Conservation (phyloP, 2,888 invertebrate species). For the Ichneumon xanthorius region DNA sequence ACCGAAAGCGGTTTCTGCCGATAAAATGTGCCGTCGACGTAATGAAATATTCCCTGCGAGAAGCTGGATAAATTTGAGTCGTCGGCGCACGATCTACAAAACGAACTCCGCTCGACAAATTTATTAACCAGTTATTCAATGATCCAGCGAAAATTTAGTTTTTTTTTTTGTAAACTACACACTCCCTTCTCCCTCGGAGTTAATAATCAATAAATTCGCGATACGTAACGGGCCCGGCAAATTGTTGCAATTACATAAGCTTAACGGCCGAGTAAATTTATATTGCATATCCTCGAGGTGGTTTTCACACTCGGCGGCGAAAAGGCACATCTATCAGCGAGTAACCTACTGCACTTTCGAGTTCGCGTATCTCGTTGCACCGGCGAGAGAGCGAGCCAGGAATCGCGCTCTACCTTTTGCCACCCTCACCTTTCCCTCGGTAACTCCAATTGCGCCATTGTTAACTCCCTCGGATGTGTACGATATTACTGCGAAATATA, state of each 20-base stretch:
- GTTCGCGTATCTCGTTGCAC: conserved; percentile 47
- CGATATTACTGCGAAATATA: conserved; percentile 50
- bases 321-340: conserved; percentile 19
- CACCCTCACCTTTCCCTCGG: conserved; percentile 63
- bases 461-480: conserved; percentile 46
- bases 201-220: conserved; percentile 2
- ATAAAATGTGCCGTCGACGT: too few relatives aligned
- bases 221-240: neutral
- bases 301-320: conserved; percentile 45
- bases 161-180: neutral
- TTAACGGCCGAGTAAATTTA: neutral
- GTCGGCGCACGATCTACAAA: too few relatives aligned
- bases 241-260: neutral
- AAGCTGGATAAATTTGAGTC: too few relatives aligned
- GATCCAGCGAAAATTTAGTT: neutral
- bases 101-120: neutral
- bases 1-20: too few relatives aligned
- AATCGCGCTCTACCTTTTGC: conserved; percentile 53
- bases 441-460: conserved; percentile 59
- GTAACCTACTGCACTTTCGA: conserved; percentile 64
- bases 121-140: neutral
- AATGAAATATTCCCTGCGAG: too few relatives aligned
- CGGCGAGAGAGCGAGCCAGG: conserved; percentile 22
- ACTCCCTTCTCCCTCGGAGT: neutral
- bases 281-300: conserved; percentile 11